Base-by-base conservation (phyloP, 2,113 vertebrate species). In the Nycticorax nycticorax region DNA sequence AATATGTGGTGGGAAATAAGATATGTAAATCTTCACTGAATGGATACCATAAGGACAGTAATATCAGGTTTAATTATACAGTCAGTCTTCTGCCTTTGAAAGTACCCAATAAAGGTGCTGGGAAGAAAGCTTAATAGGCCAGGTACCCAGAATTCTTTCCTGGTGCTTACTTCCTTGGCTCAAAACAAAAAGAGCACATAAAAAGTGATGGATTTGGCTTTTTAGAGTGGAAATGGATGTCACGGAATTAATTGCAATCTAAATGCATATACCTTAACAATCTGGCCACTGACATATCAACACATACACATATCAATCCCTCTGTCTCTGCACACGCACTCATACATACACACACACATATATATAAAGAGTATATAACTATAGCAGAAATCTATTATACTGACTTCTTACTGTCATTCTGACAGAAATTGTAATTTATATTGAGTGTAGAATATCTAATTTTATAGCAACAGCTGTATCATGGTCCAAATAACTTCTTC, bases 391-490 rank as follows among this genome's bases (percentile, higher is more conserved):
- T 72, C 81, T 71, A 41, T 39, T 67, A 32, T 75, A 52, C 47
- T 82, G 63, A 50, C 24, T 88, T 96, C 78, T 86, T 72, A 30
- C 71, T 92, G 78, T 63, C 28, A 59, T 85, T 50, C 55, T 91
- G 80, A 22, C 28, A 68, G 43, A 96, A 84, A 88, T 73, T 91
- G 89, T 66, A 85, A 90, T n/a, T 84, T 91, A 85, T 62, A 67
- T 19, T 75, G 59, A 82, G 26, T 90, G 53, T 53, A 92, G 78
- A 96, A 35, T 63, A 88, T 22, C 64, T 95, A 39, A 82, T 94
- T 93, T 63, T 93, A 78, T 67, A 84, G 59, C 68, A 96, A 92
- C 39, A 95, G 52, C 43, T 88, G 72, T 88, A 66, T 90, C 83
- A 76, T 55, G 35, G n/a, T 53, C 63, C 56, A 84, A 73, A 76